These are phyloP conservation scores for Phoebastria nigripes DNA, from an alignment of 2,797 vertebrate species.

Conservation along the genomic window DNA sequence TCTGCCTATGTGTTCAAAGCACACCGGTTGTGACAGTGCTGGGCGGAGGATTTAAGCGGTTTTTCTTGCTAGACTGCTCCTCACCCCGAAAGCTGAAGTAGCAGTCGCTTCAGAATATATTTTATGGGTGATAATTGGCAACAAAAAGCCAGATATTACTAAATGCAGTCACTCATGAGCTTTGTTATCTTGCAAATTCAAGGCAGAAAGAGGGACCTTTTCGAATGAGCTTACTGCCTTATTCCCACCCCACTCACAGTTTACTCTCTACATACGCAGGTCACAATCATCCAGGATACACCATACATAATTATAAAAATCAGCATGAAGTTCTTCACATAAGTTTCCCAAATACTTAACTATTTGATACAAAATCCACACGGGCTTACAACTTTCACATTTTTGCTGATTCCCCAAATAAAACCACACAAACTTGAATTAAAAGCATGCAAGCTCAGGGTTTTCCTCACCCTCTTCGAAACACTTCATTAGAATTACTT, in stretches of 20 bases:
- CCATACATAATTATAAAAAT: not conserved
- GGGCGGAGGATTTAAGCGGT: conserved; percentile 38
- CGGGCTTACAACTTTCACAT: not conserved
- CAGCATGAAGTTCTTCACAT: not conserved
- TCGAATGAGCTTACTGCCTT: not conserved
- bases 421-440: not conserved
- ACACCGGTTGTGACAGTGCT: conserved; percentile 1
- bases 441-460: not conserved
- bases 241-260: not conserved
- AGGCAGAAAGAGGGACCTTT: not conserved
- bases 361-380: not conserved
- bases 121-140: not conserved
- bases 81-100: not conserved
- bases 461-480: not conserved
- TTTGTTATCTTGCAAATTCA: not conserved
- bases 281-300: not conserved
- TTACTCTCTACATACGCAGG: not conserved
- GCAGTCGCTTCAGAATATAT: not conserved
- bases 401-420: not conserved
- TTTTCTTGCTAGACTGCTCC: conserved; percentile 58
- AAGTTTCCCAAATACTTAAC: not conserved
- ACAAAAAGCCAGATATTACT: not conserved
- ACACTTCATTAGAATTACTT: conserved; percentile 45
- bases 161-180: not conserved
- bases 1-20: conserved; percentile 25